A percentile compares a stretch with the other conserved stretches of the same genome.
phyloP scores from a whole-genome alignment of 1,140 invertebrate genomes.

The Asobara japonica region DNA sequence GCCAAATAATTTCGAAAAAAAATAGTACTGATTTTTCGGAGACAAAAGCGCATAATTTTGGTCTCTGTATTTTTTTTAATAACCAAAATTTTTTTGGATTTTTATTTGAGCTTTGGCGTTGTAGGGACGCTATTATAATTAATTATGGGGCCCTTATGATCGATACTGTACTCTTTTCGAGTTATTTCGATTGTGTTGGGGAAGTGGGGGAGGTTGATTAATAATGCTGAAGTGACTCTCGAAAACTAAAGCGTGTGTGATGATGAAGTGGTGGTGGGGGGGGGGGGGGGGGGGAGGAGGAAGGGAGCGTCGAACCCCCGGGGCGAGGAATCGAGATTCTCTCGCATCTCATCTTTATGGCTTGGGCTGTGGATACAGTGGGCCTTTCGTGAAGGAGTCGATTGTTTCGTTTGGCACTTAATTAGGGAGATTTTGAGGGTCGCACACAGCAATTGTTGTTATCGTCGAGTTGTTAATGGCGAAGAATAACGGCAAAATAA shows the following conservation, averaged over 20 bases:
- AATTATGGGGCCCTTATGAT: slow-evolving; percentile 39
- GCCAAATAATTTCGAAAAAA: no score
- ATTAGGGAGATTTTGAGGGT: slow-evolving; percentile 24
- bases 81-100: not conserved
- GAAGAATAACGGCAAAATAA: no score
- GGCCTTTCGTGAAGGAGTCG: not conserved
- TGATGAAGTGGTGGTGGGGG: not conserved
- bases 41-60: no score
- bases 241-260: slow-evolving; percentile 26
- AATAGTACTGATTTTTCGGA: no score
- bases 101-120: no score
- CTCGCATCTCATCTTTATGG: slow-evolving; percentile 25
- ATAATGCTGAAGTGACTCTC: slow-evolving; percentile 42
- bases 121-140: slow-evolving; percentile 41
- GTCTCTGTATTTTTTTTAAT: not conserved
- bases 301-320: slow-evolving; percentile 40
- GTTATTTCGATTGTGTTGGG: slow-evolving; percentile 9
- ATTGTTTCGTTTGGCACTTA: slow-evolving; percentile 35
- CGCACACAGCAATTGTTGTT: not conserved
- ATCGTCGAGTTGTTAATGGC: no score
- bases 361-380: not conserved
- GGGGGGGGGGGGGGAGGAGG: not conserved
- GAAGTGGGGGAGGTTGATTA: slow-evolving; percentile 32
- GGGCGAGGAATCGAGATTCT: slow-evolving; percentile 38
- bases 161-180: slow-evolving; percentile 36